Evolutionary conservation across 2,113 vertebrate species (phyloP).

Genomic region (Thamnaconus septentrionalis): DNA sequence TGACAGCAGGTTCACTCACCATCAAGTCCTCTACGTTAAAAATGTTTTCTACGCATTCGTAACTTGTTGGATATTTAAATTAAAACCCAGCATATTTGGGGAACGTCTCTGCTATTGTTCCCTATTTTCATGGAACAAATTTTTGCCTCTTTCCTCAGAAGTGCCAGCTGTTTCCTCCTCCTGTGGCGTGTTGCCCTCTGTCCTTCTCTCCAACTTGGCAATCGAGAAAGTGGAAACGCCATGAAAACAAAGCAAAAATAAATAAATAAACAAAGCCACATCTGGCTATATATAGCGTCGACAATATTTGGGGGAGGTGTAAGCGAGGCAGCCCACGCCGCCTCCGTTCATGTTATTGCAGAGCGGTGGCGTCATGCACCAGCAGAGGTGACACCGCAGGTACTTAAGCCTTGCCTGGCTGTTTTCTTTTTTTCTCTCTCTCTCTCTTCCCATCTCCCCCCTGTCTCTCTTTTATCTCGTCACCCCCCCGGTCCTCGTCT

Average conservation of each 20-base stretch:
- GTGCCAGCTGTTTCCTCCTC: not conserved
- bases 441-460: not conserved
- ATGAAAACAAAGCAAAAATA: not conserved
- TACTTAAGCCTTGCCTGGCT: constrained; percentile 41
- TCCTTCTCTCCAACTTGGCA: constrained; percentile 1
- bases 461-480: constrained; percentile 54
- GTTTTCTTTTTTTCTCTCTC: not conserved
- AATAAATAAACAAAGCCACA: constrained; percentile 5
- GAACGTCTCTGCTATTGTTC: too few species aligned
- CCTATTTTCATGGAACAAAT: too few species aligned
- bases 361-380: constrained; percentile 61
- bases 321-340: constrained; percentile 17
- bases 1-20: too few species aligned
- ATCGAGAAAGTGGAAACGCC: constrained; percentile 16
- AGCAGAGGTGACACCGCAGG: constrained; percentile 55
- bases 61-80: too few species aligned
- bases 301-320: constrained; percentile 20
- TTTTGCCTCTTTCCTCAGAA: not conserved
- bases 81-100: too few species aligned
- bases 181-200: not conserved
- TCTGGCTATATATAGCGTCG: constrained; percentile 26
- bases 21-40: too few species aligned
- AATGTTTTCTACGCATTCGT: too few species aligned
- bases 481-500: constrained; percentile 43
- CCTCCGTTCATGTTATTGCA: constrained; percentile 54